Base-by-base conservation (phyloP, 2,797 vertebrate species). In the Gastrophryne carolinensis region DNA sequence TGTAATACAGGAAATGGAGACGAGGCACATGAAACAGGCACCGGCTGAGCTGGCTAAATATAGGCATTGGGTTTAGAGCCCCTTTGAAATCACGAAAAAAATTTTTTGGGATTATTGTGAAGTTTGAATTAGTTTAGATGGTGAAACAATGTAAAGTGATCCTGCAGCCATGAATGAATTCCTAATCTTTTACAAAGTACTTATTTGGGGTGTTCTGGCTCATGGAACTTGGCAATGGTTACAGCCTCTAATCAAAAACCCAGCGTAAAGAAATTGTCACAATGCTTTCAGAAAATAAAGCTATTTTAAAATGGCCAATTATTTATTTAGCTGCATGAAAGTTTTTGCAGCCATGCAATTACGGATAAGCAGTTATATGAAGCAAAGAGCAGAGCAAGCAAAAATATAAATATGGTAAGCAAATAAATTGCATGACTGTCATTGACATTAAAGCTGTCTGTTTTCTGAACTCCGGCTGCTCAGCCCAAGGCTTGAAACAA, bases 361-460 rank as follows among this genome's bases (percentile, higher is more conserved):
- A 82, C 56, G 47, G 79, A 84, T 73, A 83, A 69, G 79, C 66
- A 77, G 82, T 82, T 82, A 83, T 82, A 85, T 81, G 80, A 35
- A 68, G 83, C 80, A 74, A 87, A 88, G 84, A 73, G 54, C 71
- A 80, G 85, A 83, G 82, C 84, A 84, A 85, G 82, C 80, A 41
- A 54, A 75, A 80, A 1, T 78, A 80, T 83, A 81, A 84, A 82
- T 75, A 79, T 86, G 86, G 84, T 85, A 86, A 86, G 81, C 83
- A 87, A 86, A 88, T 83, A 86, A 84, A 83, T 83, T 86, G 71
- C 61, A 76, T 78, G 83, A 83, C 85, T 86, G 62, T 89, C 83
- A 89, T 30, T 87, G 85, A 86, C 87, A 86, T 89, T 88, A 89
- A 89, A 89, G 81, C 78, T 81, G 80, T 78, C 80, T 88, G 82